These are phyloP conservation scores for Sardina pilchardus DNA, from an alignment of 2,113 vertebrate genomes.

Conservation along the genomic window DNA sequence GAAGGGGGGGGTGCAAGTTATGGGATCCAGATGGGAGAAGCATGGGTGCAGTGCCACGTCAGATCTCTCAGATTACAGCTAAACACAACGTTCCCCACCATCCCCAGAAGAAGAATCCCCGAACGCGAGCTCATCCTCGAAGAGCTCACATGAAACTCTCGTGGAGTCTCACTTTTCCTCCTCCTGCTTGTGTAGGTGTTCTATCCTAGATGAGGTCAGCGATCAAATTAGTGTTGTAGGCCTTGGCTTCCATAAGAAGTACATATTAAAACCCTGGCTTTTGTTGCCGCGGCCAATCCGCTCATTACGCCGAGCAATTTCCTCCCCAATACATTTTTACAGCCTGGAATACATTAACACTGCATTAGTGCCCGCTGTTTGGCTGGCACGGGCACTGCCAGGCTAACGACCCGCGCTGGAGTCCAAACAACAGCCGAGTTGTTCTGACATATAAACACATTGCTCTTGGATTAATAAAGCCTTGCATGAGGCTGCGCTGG, in stretches of 20 bases:
- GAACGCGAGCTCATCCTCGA: constrained; percentile 11
- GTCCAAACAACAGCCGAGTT: constrained; percentile 49
- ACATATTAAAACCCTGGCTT: constrained; percentile 41
- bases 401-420: constrained; percentile 46
- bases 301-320: constrained; percentile 62
- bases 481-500: background rate
- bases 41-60: constrained; percentile 36
- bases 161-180: background rate
- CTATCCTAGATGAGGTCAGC: background rate
- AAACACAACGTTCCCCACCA: background rate
- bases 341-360: constrained; percentile 63
- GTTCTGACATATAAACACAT: constrained; percentile 55
- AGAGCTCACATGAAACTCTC: background rate
- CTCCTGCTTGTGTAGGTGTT: background rate
- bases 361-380: constrained; percentile 49
- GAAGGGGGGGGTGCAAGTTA: constrained; percentile 32
- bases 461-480: constrained; percentile 63
- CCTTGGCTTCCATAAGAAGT: constrained; percentile 43
- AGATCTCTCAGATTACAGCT: background rate
- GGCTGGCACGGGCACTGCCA: constrained; percentile 51
- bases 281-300: constrained; percentile 51
- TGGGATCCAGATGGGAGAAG: constrained; percentile 45
- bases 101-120: constrained; percentile 7
- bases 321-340: constrained; percentile 57
- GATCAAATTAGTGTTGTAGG: constrained; percentile 40